These are phyloP conservation scores for Poeciliopsis occidentalis DNA, from an alignment of 2,113 vertebrate genomes.

Conservation along the genomic window DNA sequence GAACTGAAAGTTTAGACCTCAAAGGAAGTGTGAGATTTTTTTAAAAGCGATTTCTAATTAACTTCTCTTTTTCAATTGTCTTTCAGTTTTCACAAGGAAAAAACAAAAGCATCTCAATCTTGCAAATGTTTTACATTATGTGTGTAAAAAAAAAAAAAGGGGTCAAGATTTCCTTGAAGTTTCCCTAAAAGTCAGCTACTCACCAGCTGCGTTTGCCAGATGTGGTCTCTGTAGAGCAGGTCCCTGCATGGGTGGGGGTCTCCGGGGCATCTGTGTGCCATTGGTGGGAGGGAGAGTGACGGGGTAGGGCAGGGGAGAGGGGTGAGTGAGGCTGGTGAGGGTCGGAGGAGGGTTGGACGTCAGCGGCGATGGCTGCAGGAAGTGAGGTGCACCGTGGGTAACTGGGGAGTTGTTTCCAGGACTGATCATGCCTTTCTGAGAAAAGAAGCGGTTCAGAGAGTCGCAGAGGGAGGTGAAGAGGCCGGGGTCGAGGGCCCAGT, in stretches of 20 bases:
- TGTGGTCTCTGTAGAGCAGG: constrained; percentile 59
- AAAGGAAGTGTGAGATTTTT: constrained; percentile 15
- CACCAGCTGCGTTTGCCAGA: constrained; percentile 66
- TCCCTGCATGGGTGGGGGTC: constrained; percentile 61
- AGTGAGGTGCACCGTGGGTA: constrained; percentile 41
- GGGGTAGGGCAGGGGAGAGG: constrained; percentile 73
- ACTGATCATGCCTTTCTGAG: constrained; percentile 79
- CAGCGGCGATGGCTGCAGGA: constrained; percentile 35
- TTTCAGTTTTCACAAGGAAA: too few species aligned
- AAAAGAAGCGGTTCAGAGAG: constrained; percentile 83
- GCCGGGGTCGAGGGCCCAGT: constrained; percentile 79
- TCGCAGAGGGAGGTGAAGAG: constrained; percentile 83
- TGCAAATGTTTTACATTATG: not conserved
- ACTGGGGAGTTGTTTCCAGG: constrained; percentile 64
- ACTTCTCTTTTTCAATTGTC: constrained; percentile 4
- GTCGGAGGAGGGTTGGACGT: constrained; percentile 48
- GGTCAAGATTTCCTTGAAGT: not conserved
- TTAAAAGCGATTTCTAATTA: not conserved
- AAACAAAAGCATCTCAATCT: not conserved
- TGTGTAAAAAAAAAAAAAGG: not conserved
- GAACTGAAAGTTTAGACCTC: not conserved
- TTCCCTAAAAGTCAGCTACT: constrained; percentile 10
- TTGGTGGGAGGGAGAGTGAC: constrained; percentile 39
- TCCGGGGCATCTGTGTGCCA: constrained; percentile 60
- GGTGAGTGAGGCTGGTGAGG: constrained; percentile 75